phyloP scores from a whole-genome alignment of 2,888 invertebrate species.

The Exephanes ischioxanthus region DNA sequence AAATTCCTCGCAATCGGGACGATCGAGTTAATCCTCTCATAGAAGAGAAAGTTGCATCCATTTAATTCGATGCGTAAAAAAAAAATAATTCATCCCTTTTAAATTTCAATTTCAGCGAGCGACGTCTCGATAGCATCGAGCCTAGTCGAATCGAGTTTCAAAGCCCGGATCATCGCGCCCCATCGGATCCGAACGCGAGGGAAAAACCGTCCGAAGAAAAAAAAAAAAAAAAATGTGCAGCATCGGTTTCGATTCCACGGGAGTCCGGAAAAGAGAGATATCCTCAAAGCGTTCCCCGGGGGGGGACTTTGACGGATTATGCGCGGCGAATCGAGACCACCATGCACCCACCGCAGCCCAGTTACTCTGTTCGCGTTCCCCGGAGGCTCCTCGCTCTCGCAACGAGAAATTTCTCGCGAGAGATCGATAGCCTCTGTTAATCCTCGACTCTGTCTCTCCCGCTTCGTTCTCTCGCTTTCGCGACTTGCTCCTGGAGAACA shows the following conservation, averaged over 20 bases:
- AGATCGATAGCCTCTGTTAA: conserved; percentile 67
- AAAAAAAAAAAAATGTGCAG: conserved; percentile 21
- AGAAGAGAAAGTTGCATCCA: not conserved
- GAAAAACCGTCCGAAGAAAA: conserved; percentile 1
- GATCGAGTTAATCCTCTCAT: conserved; percentile 2
- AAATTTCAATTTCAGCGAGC: conserved; percentile 11
- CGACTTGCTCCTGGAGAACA: not conserved
- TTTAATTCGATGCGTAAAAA: not conserved
- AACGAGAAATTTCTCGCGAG: conserved; percentile 17
- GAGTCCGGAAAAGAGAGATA: conserved; percentile 8
- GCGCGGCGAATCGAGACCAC: conserved; percentile 44
- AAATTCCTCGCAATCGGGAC: not conserved
- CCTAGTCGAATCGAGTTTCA: not conserved
- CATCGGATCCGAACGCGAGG: not conserved
- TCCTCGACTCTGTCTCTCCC: conserved; percentile 68
- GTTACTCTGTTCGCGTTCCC: conserved; percentile 22
- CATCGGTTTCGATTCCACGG: conserved; percentile 14
- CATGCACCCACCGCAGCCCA: not conserved
- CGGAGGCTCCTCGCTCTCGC: conserved; percentile 33
- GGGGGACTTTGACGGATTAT: conserved; percentile 49
- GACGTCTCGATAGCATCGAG: not conserved
- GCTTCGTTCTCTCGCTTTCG: conserved; percentile 20
- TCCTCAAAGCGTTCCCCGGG: conserved; percentile 46
- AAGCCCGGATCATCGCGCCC: conserved; percentile 3
- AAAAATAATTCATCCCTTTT: not conserved